Conservation (phyloP, 2,113 vertebrate genomes). For the Pachycephala philippinensis region DNA sequence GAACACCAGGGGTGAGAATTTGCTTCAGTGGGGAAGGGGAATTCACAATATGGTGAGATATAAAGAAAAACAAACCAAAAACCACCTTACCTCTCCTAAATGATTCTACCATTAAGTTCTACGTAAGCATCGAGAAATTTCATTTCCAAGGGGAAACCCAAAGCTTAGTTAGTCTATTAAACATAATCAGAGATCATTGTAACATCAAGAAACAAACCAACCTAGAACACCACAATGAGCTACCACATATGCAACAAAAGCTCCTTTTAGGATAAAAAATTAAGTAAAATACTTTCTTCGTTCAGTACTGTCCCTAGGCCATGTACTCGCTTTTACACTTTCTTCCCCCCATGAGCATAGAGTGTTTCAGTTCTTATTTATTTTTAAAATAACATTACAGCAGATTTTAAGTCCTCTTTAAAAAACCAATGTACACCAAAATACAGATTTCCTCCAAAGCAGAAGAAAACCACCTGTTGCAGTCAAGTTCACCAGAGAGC, state of each 20-base stretch:
- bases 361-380: neutral
- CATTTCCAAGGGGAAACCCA: conserved; percentile 38
- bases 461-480: neutral
- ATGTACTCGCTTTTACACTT: neutral
- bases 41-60: conserved; percentile 22
- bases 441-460: neutral
- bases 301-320: neutral
- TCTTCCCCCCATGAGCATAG: neutral
- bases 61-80: conserved; percentile 23
- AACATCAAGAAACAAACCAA: conserved; percentile 4
- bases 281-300: neutral
- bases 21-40: neutral
- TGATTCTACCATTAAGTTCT: neutral
- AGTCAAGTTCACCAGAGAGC: neutral
- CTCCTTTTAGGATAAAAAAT: neutral
- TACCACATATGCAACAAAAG: neutral
- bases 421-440: neutral
- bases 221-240: neutral
- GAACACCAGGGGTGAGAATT: neutral
- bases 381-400: neutral
- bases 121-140: neutral
- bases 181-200: neutral
- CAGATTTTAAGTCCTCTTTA: neutral
- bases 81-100: neutral
- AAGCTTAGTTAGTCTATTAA: neutral